Evolutionary conservation across 1,140 invertebrate species (phyloP).

Genomic region (Holcopasites calliopsidis): DNA sequence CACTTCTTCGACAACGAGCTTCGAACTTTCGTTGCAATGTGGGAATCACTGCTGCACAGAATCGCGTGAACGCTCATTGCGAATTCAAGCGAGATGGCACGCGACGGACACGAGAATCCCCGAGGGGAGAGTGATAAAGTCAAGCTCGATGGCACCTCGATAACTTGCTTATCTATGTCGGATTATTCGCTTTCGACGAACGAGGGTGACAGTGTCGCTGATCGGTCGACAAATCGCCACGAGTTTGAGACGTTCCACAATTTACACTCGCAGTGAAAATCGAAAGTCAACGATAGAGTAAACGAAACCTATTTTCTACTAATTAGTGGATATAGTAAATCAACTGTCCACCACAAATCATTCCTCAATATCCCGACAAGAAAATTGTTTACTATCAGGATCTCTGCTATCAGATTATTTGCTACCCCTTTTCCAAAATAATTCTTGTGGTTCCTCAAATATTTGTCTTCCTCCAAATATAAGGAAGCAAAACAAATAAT

Average conservation of each 20-base stretch:
- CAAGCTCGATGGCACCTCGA: constrained; percentile 40
- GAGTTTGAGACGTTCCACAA: not conserved
- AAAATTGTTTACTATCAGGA: too few relatives aligned
- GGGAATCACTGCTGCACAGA: not conserved
- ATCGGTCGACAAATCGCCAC: constrained; percentile 31
- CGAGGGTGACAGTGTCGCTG: constrained; percentile 19
- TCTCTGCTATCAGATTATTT: too few relatives aligned
- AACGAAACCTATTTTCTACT: too few relatives aligned
- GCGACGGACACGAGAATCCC: constrained; percentile 36
- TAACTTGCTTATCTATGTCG: constrained; percentile 47
- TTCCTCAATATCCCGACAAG: too few relatives aligned
- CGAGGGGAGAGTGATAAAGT: constrained; percentile 31
- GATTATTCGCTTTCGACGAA: constrained; percentile 45
- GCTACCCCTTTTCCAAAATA: too few relatives aligned
- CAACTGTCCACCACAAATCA: too few relatives aligned
- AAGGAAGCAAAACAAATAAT: too few relatives aligned
- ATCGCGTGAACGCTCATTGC: constrained; percentile 17
- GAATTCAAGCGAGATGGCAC: constrained; percentile 30
- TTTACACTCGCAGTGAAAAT: constrained; percentile 7
- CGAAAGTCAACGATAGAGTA: not conserved
- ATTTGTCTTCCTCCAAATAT: too few relatives aligned
- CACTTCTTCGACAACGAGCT: not conserved
- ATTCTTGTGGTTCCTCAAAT: too few relatives aligned
- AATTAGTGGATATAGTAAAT: too few relatives aligned
- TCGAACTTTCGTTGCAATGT: not conserved